phyloP scores from a whole-genome alignment of 37 sponge, comb jelly and placozoan species.

The Hexactinellida sp. region DNA sequence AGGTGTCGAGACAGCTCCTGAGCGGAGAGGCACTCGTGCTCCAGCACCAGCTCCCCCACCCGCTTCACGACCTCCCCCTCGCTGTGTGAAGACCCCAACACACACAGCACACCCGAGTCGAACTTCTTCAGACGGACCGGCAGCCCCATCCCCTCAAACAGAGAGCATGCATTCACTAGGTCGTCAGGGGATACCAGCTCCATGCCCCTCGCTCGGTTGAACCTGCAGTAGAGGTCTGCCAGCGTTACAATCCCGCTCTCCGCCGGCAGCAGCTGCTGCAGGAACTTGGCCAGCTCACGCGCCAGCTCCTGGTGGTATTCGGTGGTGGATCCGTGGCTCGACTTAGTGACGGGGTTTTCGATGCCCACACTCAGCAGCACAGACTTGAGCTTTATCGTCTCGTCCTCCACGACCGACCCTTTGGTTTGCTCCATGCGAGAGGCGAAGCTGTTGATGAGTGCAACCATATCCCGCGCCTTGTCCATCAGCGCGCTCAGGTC shows the following conservation, averaged over 20 bases:
- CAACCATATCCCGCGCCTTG: slow-evolving; percentile 87
- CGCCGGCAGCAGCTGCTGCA: slow-evolving; percentile 42
- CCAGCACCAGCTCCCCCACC: slow-evolving; percentile 27
- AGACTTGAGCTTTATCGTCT: slow-evolving; percentile 81
- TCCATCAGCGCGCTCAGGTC: slow-evolving; percentile 89
- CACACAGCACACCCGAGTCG: slow-evolving; percentile 83
- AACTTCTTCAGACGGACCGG: slow-evolving; percentile 63
- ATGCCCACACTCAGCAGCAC: slow-evolving; percentile 87
- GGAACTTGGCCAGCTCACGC: slow-evolving; percentile 60
- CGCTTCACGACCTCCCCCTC: slow-evolving; percentile 37
- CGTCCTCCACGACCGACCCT: slow-evolving; percentile 73
- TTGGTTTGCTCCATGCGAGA: slow-evolving; percentile 75
- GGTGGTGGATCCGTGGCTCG: slow-evolving; percentile 68
- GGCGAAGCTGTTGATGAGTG: slow-evolving; percentile 73
- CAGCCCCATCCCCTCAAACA: slow-evolving; percentile 49
- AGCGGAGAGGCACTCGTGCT: slow-evolving; percentile 42
- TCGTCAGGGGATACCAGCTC: slow-evolving; percentile 98
- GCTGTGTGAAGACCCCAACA: slow-evolving; percentile 55
- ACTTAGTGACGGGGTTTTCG: slow-evolving; percentile 90
- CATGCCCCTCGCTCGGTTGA: slow-evolving; percentile 90
- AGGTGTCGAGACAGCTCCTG: slow-evolving; percentile 51
- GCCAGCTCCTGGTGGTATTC: slow-evolving; percentile 79
- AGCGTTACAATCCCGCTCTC: slow-evolving; percentile 78
- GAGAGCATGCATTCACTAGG: slow-evolving; percentile 70
- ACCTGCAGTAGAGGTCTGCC: slow-evolving; percentile 90